Percentiles rank a stretch among this genome's conserved stretches.
phyloP scores from a whole-genome alignment of 2,113 vertebrate genomes.

The Chlorodrepanis virens region DNA sequence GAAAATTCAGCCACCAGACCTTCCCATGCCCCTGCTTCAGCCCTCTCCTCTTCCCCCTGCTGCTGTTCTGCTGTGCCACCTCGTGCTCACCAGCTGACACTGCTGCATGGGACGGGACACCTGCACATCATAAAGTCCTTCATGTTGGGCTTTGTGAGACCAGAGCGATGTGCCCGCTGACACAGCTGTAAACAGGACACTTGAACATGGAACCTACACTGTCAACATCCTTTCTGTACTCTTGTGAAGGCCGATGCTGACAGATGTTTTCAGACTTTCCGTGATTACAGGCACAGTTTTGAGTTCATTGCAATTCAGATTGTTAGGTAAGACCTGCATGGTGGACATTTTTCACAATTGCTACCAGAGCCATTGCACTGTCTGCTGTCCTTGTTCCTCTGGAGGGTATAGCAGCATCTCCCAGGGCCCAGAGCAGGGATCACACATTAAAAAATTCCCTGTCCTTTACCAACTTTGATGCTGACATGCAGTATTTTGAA shows the following conservation, averaged over 20 bases:
- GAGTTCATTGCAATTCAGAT: background rate
- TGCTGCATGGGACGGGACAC: accelerated
- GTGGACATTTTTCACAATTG: background rate
- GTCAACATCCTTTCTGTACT: background rate
- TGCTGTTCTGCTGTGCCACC: background rate
- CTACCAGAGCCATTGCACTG: background rate
- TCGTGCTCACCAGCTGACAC: background rate
- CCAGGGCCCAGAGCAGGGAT: background rate
- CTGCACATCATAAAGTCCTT: accelerated
- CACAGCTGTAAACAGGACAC: background rate
- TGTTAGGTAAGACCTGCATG: background rate
- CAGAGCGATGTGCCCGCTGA: background rate
- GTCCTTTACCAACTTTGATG: background rate
- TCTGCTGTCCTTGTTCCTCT: background rate
- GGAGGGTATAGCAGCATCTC: background rate
- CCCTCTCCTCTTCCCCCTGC: accelerated
- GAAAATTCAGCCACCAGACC: background rate
- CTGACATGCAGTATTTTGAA: background rate
- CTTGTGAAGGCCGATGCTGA: background rate
- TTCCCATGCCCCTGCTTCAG: accelerated
- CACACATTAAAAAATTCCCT: background rate
- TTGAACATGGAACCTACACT: accelerated
- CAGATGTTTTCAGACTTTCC: background rate
- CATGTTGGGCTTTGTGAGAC: background rate
- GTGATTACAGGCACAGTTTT: background rate